Base-by-base conservation (phyloP, 1,140 invertebrate genomes). In the Sminthurinus signatus region DNA sequence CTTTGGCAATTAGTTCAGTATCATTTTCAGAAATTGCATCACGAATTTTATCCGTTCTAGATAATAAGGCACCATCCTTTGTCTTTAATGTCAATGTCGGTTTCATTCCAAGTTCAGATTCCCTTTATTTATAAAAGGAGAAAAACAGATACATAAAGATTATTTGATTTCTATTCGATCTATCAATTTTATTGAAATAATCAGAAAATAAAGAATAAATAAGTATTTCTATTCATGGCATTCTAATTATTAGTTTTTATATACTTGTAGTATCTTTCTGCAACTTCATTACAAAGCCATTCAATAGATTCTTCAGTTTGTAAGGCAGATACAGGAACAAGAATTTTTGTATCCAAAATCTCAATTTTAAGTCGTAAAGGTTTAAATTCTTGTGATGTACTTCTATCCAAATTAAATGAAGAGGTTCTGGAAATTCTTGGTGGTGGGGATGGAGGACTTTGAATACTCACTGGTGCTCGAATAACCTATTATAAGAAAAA, bases 1-100 rank as follows among this genome's bases (percentile, higher is more conserved):
- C 60, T 10, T n/a, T 48, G 4, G 55, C 70, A 1, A 60, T 42
- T 2, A 71, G 59, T 31, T 71, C 67, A 2, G 43, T 66, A 31
- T 68, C 66, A 43, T 31, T 48, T 0, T 17, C 66, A 19, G 43
- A 43, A 15, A 68, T 43, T 1, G 55, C 66, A 39, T 56, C 19
- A n/a, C 61, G 55, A 39, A 71, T 68, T 1, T 27, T 57, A 39
- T 71, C 70, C 1, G 39, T 56, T 1, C 56, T 61, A 4, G 36
- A 60, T 28, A 71, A 65, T n/a, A 36, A 15, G 8, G 66, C 66
- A 3, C 70, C 70, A 31, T 68, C 70, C 51, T 60, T 68, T 42
- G 66, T 68, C 8, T 32, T 44, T 3, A 71, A 39, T 0, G 31
- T 5, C 32, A 36, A 5, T 36, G 32, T 36, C 5, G 15, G 15